phyloP scores from a whole-genome alignment of 2,797 vertebrate species.

The Sebastiscus tertius region DNA sequence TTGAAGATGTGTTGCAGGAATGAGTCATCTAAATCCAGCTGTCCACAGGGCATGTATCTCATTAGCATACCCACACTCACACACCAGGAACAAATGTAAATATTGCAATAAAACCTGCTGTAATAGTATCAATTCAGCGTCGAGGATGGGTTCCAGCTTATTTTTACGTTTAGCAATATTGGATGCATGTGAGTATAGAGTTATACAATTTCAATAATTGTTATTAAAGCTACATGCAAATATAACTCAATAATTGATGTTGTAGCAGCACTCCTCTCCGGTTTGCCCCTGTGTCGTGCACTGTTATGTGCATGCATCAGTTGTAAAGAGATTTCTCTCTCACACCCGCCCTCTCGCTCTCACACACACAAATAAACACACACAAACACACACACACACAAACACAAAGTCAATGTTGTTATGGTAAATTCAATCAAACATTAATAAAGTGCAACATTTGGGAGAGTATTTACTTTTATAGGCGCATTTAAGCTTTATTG shows the following conservation, averaged over 20 bases:
- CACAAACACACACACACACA: neutral
- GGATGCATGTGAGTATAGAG: constrained; percentile 48
- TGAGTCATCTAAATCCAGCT: constrained; percentile 87
- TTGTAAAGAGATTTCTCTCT: constrained; percentile 49
- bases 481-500: neutral
- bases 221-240: constrained; percentile 71
- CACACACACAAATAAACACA: neutral
- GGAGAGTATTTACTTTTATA: constrained; percentile 1
- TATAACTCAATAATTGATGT: constrained; percentile 45
- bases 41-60: constrained; percentile 85
- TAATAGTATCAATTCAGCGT: constrained; percentile 77
- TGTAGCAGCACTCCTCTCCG: constrained; percentile 13
- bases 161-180: constrained; percentile 71
- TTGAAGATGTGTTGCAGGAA: constrained; percentile 85
- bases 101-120: constrained; percentile 83
- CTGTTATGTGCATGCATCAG: constrained; percentile 43
- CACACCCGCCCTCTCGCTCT: neutral
- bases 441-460: constrained; percentile 33
- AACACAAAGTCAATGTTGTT: constrained; percentile 7
- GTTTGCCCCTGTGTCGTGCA: constrained; percentile 13
- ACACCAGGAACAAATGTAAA: constrained; percentile 84
- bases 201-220: constrained; percentile 58
- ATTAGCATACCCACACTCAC: constrained; percentile 85
- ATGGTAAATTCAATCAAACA: constrained; percentile 20
- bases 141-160: constrained; percentile 62